Evolutionary conservation across 2,797 vertebrate genomes (phyloP), one percentile per base, ranked within the genome.

Genomic region (Ctenopoma multispine): DNA sequence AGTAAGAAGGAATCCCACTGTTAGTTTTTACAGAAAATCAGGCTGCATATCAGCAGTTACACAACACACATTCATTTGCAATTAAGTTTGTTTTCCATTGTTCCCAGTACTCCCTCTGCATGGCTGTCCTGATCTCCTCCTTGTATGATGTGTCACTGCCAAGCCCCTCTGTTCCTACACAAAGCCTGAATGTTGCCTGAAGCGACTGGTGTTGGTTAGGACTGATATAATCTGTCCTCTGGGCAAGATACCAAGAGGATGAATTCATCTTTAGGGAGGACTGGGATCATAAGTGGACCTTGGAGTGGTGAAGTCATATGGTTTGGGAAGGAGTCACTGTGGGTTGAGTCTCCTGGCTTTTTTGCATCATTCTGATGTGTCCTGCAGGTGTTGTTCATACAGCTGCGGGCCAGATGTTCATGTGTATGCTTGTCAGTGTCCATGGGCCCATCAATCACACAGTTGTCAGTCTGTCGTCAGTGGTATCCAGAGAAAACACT

Each of bases 341-440:
- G 55, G 41, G 63, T 65, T 1, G 5, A 60, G 36, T 63, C 46
- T 60, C n/a, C 24, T 66, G 34, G 50, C 65, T 66, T 23, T 76
- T 73, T 72, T 79, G 41, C 46, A 43, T 13, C 9, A 34, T 68
- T 71, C 53, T 15, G 23, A 44, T 58, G n/a, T 61, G 40, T 90
- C 74, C 60, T 53, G 7, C 78, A 78, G 82, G 86, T 87, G 79
- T 61, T 72, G 48, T 75, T 60, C 51, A 36, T 50, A 43, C 80
- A 87, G 84, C 88, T 89, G 83, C 50, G 62, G 71, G 59, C 74
- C 85, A 90, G 77, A 82, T 87, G 81, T 83, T 78, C 63, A 21
- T 62, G 50, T 69, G 63, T 59, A 24, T 54, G 66, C 65, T 55
- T 34, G 38, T 77, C 50, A 4, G 38, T 56, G 57, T 72, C 44